Evolutionary conservation across 2,888 invertebrate genomes (phyloP).

Genomic region (Pristionchus japonicus): DNA sequence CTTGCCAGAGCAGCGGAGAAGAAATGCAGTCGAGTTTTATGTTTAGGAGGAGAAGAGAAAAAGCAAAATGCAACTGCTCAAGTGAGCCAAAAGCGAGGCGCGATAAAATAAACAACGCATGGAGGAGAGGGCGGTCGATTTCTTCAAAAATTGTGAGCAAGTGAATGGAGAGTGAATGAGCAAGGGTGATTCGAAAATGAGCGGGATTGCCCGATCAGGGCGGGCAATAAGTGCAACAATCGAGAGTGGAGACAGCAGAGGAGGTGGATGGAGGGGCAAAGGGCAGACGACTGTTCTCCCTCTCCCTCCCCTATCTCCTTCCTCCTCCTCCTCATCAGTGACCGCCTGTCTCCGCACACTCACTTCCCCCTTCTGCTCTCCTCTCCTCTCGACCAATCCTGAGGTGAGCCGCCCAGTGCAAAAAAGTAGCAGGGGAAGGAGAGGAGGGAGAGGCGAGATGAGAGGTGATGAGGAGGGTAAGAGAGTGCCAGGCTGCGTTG

Average conservation of each 20-base stretch:
- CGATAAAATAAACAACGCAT: conserved; percentile 13
- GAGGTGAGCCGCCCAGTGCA: not conserved
- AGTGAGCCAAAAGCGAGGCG: not conserved
- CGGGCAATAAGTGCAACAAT: conserved; percentile 2
- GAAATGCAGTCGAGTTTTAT: not conserved
- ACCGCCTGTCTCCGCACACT: not conserved
- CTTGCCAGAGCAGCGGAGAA: not conserved
- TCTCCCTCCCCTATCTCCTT: conserved; percentile 33
- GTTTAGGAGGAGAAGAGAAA: not conserved
- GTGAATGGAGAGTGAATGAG: not conserved
- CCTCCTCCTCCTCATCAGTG: not conserved
- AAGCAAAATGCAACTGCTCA: not conserved
- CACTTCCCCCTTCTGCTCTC: conserved; percentile 18
- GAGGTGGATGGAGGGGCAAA: no score
- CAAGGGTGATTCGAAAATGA: not conserved
- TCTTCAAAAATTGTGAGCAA: not conserved
- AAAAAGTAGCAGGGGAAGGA: not conserved
- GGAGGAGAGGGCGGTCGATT: not conserved
- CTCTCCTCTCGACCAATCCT: conserved; percentile 33
- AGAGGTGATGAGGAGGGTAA: conserved; percentile 14
- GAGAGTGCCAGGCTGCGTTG: conserved; percentile 10
- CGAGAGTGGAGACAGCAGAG: not conserved
- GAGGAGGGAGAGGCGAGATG: not conserved
- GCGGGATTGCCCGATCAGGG: not conserved
- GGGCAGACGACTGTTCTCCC: conserved; percentile 12